Conservation (phyloP, 2,888 invertebrate genomes). For the Sphaeridia pumilis region DNA sequence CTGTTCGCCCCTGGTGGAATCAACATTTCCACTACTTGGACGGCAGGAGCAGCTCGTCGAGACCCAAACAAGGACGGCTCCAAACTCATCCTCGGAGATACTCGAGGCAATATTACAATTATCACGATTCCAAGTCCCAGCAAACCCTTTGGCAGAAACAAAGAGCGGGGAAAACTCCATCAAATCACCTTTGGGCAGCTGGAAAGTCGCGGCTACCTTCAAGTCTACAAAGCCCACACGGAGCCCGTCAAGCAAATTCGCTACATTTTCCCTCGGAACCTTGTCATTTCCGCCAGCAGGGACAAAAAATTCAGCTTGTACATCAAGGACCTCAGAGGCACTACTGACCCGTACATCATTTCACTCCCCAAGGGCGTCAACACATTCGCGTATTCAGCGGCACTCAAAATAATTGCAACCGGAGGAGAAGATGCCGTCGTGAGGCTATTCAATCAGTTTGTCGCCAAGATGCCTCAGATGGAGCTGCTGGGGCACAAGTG, state of each 20-base stretch:
- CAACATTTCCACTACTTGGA: no score
- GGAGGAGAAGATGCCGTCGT: slow-evolving; percentile 36
- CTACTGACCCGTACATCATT: slow-evolving; percentile 23
- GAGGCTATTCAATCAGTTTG: slow-evolving; percentile 33
- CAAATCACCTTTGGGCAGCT: slow-evolving; percentile 12
- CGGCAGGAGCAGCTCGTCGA: no score
- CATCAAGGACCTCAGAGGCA: slow-evolving; percentile 24
- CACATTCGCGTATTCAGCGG: slow-evolving; percentile 19
- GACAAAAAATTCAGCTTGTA: slow-evolving; percentile 30
- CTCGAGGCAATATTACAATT: slow-evolving; percentile 23
- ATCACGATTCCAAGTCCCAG: slow-evolving; percentile 19
- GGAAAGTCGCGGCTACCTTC: slow-evolving; percentile 4
- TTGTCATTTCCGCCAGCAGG: slow-evolving; percentile 22
- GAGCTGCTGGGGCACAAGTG: slow-evolving; percentile 28
- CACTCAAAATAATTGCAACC: slow-evolving; percentile 28
- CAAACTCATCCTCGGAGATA: slow-evolving; percentile 27
- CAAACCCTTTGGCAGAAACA: slow-evolving; percentile 19
- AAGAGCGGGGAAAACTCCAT: slow-evolving; percentile 25
- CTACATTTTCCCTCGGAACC: slow-evolving; percentile 18
- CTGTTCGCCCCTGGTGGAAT: no score
- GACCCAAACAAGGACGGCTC: not conserved
- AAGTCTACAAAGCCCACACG: slow-evolving; percentile 25
- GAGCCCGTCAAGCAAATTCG: slow-evolving; percentile 21
- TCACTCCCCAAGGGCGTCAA: slow-evolving; percentile 30
- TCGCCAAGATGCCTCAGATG: slow-evolving; percentile 27